Evolutionary conservation across 2,888 invertebrate genomes (phyloP), one percentile per base, ranked within the genome.

Genomic region (Formica aserva): DNA sequence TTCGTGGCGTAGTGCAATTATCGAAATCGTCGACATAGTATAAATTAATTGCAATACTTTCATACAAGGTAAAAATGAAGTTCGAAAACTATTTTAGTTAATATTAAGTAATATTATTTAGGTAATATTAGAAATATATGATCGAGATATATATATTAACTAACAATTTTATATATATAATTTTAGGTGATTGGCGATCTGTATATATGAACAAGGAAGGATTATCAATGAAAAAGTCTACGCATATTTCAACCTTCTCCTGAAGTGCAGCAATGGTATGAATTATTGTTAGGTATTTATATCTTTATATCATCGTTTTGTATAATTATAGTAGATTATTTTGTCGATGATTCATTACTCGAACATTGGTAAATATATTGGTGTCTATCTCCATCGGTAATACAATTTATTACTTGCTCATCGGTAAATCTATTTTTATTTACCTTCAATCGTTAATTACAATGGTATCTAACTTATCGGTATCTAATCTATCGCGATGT

Each of bases 1-100:
- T 35, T 35, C 35, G 35, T 35, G 5, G 35, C 35, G 6, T 35
- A 35, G 15, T 15, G n/a, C 18, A n/a, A 8, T 48, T 15, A 45
- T 15, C 45, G 35, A 41, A 26, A 41, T 66, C 0, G 26, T 66
- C 15, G 18, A 66, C 15, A 13, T 26, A 66, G 26, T 9, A 15
- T 8, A n/a, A 26, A 66, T 45, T 66, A 41, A 66, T 41, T 71
- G n/a, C 15, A 29, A 52, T 4, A 69, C 45, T 45, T n/a, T 52
- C 8, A 52, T 52, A n/a, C n/a, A 52, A 52, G n/a, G 48, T 52
- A n/a, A n/a, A 8, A 6, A n/a, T 52, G 8, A 8, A 52, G n/a
- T n/a, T 52, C 0, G 2, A 52, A 52, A 52, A n/a, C 8, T 52
- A 52, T 52, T 18, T 48, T 48, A 48, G 4, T 52, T n/a, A 52